A percentile compares a stretch with the other conserved stretches of the same genome.
phyloP scores from a whole-genome alignment of 2,113 vertebrate species.

The Lycaon pictus region DNA sequence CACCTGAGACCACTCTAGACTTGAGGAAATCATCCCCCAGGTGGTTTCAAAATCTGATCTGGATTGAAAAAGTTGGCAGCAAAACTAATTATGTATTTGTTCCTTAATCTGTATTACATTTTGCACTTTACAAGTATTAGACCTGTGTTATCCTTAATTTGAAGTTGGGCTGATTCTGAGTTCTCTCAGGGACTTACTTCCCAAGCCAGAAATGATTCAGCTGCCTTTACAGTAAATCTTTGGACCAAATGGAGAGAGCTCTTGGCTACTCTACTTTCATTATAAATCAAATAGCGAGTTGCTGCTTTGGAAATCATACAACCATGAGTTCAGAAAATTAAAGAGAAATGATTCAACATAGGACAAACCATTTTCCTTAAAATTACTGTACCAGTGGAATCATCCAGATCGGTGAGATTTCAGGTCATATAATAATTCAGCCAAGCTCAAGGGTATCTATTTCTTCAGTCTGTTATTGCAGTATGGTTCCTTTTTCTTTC shows the following conservation, averaged over 20 bases:
- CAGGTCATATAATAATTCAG: background rate
- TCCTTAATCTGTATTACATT: background rate
- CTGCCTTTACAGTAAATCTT: background rate
- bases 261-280: background rate
- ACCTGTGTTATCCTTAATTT: background rate
- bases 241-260: background rate
- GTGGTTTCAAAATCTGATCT: background rate
- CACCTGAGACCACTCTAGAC: background rate
- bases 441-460: background rate
- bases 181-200: background rate
- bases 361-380: background rate
- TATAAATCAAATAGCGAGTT: background rate
- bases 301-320: background rate
- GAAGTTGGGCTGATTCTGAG: background rate
- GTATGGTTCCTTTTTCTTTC: background rate
- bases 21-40: background rate
- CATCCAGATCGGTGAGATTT: background rate
- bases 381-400: background rate
- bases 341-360: constrained; percentile 1
- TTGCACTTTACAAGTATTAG: background rate
- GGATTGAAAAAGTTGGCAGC: background rate
- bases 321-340: background rate
- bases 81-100: background rate
- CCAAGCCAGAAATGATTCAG: background rate
- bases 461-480: background rate